phyloP scores from a whole-genome alignment of 2,888 invertebrate species.

The Mantis religiosa region DNA sequence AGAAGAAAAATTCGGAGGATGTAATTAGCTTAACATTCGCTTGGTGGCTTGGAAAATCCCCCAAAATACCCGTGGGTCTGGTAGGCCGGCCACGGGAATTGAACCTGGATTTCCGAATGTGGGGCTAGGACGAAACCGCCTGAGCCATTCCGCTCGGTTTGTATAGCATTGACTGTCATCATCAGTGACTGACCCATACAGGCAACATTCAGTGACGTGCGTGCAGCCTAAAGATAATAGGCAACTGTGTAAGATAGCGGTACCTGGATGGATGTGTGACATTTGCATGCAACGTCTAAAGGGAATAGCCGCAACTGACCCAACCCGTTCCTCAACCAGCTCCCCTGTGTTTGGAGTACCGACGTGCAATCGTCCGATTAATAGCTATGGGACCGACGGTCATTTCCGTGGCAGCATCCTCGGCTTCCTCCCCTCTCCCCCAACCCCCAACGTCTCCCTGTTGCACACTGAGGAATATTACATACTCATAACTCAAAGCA shows the following conservation, averaged over 20 bases:
- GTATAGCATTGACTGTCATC: too few species aligned
- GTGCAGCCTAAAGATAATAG: neutral
- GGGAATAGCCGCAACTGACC: neutral
- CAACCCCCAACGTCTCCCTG: neutral
- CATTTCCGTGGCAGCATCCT: neutral
- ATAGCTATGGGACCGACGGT: neutral
- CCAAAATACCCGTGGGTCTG: too few species aligned
- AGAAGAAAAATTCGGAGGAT: too few species aligned
- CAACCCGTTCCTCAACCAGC: neutral
- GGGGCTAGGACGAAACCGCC: too few species aligned
- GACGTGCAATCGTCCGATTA: slow-evolving; percentile 15
- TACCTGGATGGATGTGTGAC: neutral
- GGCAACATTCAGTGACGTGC: neutral
- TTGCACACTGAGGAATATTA: slow-evolving; percentile 3
- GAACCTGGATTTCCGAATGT: too few species aligned
- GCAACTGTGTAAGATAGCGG: neutral
- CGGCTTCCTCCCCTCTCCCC: neutral
- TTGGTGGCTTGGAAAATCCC: too few species aligned
- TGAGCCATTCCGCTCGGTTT: too few species aligned
- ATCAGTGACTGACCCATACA: too few species aligned
- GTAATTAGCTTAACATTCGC: too few species aligned
- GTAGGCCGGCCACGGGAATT: too few species aligned
- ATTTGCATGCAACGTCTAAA: neutral
- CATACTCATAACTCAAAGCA: neutral
- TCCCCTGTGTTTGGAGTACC: neutral